A percentile compares a stretch with the other conserved stretches of the same genome.
Conservation (phyloP, 2,113 vertebrate species). For the Polyodon spathula region DNA sequence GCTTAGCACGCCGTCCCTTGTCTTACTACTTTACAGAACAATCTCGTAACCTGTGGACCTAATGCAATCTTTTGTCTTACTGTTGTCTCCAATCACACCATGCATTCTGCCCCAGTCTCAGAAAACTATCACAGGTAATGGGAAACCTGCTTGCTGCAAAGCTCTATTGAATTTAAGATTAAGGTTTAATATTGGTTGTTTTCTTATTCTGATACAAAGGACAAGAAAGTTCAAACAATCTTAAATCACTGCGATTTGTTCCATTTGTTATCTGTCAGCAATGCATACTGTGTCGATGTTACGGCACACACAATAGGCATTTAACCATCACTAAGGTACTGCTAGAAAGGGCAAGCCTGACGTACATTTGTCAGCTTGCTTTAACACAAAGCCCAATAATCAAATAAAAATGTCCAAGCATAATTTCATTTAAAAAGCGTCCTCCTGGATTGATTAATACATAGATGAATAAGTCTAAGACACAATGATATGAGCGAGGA, state of each 20-base stretch:
- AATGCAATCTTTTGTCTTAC: not conserved
- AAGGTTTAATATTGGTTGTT: conserved; percentile 2
- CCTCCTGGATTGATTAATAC: not conserved
- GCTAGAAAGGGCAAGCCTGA: not conserved
- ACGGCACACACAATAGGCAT: not conserved
- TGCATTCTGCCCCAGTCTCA: not conserved
- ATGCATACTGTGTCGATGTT: not conserved
- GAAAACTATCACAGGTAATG: not conserved
- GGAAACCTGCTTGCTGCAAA: not conserved
- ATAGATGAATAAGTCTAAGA: not conserved
- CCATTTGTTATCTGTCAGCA: conserved; percentile 1
- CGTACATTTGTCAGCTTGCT: not conserved
- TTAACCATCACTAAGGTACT: not conserved
- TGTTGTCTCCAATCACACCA: not conserved
- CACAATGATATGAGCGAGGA: no score
- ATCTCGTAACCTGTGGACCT: not conserved
- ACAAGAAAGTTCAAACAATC: conserved; percentile 1
- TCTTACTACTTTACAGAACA: not conserved
- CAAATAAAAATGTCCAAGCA: not conserved
- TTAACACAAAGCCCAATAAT: not conserved
- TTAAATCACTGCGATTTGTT: not conserved
- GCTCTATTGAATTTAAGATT: conserved; percentile 7
- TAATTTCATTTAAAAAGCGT: not conserved
- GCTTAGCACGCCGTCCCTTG: not conserved
- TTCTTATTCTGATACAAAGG: not conserved